These are phyloP conservation scores for Semnornis frantzii DNA, from an alignment of 2,113 vertebrate species.

Conservation along the genomic window DNA sequence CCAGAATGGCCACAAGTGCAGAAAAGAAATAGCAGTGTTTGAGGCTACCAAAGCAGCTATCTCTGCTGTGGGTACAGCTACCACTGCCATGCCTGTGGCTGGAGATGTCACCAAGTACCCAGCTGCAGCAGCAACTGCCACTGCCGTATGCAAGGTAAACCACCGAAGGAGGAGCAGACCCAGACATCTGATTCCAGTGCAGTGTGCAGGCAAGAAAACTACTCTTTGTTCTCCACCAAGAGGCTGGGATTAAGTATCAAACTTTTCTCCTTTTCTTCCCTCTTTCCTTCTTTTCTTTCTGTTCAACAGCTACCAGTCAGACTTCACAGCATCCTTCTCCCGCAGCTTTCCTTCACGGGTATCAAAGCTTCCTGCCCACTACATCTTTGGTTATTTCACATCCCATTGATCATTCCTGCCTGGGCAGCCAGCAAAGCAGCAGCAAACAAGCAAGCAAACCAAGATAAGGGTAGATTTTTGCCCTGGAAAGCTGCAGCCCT, in stretches of 20 bases:
- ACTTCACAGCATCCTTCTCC: background rate
- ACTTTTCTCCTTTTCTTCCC: background rate
- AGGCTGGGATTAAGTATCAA: conserved; percentile 27
- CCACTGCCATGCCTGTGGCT: background rate
- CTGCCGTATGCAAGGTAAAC: background rate
- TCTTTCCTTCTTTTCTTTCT: background rate
- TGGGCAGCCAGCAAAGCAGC: conserved; percentile 3
- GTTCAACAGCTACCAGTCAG: conserved; percentile 17
- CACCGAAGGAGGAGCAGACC: background rate
- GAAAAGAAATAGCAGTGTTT: background rate
- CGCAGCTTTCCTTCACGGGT: background rate
- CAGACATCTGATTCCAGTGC: conserved; percentile 39
- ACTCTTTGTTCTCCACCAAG: conserved; percentile 18
- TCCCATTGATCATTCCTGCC: background rate
- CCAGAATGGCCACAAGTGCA: too few species aligned
- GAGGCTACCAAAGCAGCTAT: background rate
- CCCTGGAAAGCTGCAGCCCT: background rate
- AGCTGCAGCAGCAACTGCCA: background rate
- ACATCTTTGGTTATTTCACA: conserved; percentile 23
- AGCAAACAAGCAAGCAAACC: conserved; percentile 34
- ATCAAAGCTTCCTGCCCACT: conserved; percentile 14
- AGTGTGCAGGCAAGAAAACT: conserved; percentile 29
- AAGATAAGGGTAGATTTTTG: background rate
- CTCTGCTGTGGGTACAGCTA: background rate
- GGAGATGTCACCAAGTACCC: background rate